Percentiles rank a stretch among this genome's conserved stretches.
Evolutionary conservation across 2,888 invertebrate genomes (phyloP).

Genomic region (Vesta saturnalis): DNA sequence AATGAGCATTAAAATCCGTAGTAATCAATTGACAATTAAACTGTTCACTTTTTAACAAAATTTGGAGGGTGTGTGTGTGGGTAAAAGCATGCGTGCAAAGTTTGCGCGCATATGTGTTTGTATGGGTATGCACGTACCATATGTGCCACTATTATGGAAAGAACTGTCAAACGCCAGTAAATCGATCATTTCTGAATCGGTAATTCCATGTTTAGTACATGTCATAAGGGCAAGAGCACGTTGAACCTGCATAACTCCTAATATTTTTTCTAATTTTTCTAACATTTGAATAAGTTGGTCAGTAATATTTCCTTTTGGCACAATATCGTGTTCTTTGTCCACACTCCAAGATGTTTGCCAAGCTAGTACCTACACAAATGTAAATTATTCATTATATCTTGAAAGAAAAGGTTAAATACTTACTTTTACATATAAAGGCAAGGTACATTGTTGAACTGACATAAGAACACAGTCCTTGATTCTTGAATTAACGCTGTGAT

Average conservation of each 20-base stretch:
- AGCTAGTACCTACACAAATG: constrained; percentile 64
- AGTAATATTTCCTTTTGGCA: constrained; percentile 66
- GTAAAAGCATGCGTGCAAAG: too few species aligned
- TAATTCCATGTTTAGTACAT: constrained; percentile 80
- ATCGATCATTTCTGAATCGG: constrained; percentile 83
- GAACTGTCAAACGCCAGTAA: constrained; percentile 71
- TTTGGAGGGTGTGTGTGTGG: too few species aligned
- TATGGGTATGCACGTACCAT: constrained; percentile 67
- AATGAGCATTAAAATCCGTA: not conserved
- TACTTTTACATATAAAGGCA: constrained; percentile 78
- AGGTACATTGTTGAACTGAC: constrained; percentile 72
- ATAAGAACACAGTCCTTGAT: constrained; percentile 67
- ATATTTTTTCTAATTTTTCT: constrained; percentile 73
- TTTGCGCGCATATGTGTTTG: too few species aligned
- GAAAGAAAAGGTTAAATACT: not conserved
- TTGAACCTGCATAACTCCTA: constrained; percentile 73
- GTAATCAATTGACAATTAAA: too few species aligned
- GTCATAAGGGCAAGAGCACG: constrained; percentile 77
- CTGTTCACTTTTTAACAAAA: too few species aligned
- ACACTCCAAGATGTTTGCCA: constrained; percentile 72
- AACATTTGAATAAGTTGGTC: constrained; percentile 75
- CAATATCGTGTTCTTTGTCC: constrained; percentile 66
- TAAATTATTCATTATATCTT: not conserved
- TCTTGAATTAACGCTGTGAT: constrained; percentile 70
- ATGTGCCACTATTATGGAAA: constrained; percentile 72